Conservation (phyloP, 64 coral and sea anemone genomes). For the Pachyseris speciosa region DNA sequence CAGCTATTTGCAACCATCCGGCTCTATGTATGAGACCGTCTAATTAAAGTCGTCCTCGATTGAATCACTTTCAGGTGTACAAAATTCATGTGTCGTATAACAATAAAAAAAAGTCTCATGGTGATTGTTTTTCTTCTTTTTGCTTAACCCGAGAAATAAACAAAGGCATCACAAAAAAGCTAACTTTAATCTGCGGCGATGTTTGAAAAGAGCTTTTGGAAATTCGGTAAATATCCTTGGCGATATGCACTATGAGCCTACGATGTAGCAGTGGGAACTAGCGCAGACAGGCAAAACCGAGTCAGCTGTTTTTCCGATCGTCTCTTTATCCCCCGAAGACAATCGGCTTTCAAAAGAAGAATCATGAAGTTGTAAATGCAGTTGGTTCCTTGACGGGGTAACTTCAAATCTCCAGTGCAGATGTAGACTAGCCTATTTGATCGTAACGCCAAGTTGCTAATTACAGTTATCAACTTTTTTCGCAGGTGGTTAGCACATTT, state of each 20-base stretch:
- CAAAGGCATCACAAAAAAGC: neutral
- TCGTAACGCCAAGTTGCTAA: neutral
- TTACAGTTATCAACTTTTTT: constrained; percentile 22
- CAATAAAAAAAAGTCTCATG: neutral
- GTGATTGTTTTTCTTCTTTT: too few species aligned
- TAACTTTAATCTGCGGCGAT: neutral
- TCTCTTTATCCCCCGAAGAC: neutral
- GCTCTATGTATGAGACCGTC: neutral
- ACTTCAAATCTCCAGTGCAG: neutral
- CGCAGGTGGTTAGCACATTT: constrained; percentile 2
- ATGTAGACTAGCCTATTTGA: neutral
- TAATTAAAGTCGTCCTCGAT: constrained; percentile 22
- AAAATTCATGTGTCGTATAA: constrained; percentile 13
- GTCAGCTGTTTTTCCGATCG: neutral
- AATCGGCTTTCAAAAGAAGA: neutral
- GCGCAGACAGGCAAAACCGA: neutral
- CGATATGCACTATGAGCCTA: too few species aligned
- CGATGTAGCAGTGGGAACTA: neutral
- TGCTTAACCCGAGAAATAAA: constrained; percentile 8
- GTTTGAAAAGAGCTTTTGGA: neutral
- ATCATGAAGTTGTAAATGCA: neutral
- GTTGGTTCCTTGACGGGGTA: neutral
- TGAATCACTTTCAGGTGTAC: neutral
- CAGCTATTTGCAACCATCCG: neutral
- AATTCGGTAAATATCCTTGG: neutral